These are phyloP conservation scores for Dolomedes plantarius DNA, from an alignment of 2,888 invertebrate genomes.

Conservation along the genomic window DNA sequence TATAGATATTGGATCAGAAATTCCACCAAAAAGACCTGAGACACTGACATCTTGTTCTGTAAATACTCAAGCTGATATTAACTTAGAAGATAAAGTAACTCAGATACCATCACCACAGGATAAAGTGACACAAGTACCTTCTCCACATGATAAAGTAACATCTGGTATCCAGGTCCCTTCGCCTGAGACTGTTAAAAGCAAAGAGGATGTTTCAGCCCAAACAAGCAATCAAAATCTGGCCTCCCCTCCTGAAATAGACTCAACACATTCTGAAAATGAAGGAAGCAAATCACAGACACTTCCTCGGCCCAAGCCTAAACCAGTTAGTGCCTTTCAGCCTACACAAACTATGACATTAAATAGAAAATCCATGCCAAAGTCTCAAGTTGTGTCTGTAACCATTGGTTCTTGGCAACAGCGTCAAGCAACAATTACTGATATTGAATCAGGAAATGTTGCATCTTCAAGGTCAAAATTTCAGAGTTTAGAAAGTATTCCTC, in stretches of 20 bases:
- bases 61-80: conserved; percentile 29
- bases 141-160: conserved; percentile 61
- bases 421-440: conserved; percentile 34
- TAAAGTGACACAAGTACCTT: conserved; percentile 56
- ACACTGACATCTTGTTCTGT: conserved; percentile 44
- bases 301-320: conserved; percentile 65
- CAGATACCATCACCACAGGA: conserved; percentile 53
- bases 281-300: conserved; percentile 63
- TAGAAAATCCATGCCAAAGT: conserved; percentile 47
- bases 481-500: conserved; percentile 66
- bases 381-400: conserved; percentile 61
- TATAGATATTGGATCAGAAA: conserved; percentile 39
- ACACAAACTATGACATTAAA: conserved; percentile 66
- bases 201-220: conserved; percentile 52
- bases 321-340: conserved; percentile 49
- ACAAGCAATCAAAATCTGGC: conserved; percentile 46
- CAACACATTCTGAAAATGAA: conserved; percentile 52
- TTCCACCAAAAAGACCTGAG: conserved; percentile 47
- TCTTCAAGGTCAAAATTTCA: conserved; percentile 69
- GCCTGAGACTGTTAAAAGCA: conserved; percentile 54
- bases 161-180: conserved; percentile 58
- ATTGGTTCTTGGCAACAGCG: conserved; percentile 70
- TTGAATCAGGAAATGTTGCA: conserved; percentile 57
- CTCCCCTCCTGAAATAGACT: conserved; percentile 24
- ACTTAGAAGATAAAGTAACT: conserved; percentile 47